These are phyloP conservation scores for Chrysaora quinquecirrha DNA, from an alignment of 30 jellyfish, hydroid and myxozoan genomes.

Conservation along the genomic window DNA sequence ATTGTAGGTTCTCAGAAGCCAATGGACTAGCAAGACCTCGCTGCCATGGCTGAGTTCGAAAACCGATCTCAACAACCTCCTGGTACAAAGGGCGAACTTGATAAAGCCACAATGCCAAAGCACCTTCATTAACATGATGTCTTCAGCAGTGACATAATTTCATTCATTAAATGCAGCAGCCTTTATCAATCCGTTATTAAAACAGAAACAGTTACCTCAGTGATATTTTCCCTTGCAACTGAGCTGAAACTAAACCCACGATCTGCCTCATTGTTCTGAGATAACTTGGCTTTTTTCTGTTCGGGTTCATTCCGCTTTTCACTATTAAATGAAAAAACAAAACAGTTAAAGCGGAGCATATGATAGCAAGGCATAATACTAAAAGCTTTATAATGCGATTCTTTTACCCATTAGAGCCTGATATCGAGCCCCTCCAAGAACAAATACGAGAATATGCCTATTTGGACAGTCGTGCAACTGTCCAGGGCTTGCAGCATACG, in stretches of 20 bases:
- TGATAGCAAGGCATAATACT: background rate
- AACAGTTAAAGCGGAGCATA: too few species aligned
- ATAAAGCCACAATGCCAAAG: too few species aligned
- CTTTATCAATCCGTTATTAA: too few species aligned
- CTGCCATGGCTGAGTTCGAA: too few species aligned
- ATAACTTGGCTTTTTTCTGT: conserved; percentile 31
- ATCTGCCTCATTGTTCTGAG: conserved; percentile 20
- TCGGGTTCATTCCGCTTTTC: conserved; percentile 44
- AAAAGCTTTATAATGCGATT: background rate
- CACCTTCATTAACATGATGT: too few species aligned
- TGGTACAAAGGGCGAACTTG: too few species aligned
- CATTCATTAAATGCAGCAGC: too few species aligned
- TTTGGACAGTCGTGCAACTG: background rate
- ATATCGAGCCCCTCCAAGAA: background rate
- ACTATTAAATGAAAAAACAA: too few species aligned
- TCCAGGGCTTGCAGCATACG: background rate
- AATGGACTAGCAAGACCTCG: too few species aligned
- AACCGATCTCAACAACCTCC: too few species aligned
- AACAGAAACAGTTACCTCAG: conserved; percentile 79
- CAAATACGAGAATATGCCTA: background rate
- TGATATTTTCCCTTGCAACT: conserved; percentile 18
- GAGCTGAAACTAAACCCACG: conserved; percentile 25
- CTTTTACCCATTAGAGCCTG: background rate
- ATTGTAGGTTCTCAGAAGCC: too few species aligned
- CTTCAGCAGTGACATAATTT: too few species aligned